A percentile compares a stretch with the other conserved stretches of the same genome.
These are phyloP conservation scores for Heliconius ismenius DNA, from an alignment of 2,888 invertebrate species.

Conservation along the genomic window DNA sequence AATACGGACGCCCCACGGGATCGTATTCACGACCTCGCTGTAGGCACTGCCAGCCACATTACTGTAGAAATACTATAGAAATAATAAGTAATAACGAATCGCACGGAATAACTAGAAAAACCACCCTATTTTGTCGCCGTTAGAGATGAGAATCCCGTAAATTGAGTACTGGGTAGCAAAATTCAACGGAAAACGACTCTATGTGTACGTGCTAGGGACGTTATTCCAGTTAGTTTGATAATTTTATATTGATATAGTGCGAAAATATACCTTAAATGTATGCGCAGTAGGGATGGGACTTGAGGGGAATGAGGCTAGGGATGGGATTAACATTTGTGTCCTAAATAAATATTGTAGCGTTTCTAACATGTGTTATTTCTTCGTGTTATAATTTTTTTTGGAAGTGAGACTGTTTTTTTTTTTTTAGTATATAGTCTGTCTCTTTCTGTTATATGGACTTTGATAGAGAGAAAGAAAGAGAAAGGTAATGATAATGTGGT, in stretches of 20 bases:
- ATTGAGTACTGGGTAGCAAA: background rate
- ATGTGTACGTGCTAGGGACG: background rate
- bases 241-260: background rate
- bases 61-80: background rate
- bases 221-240: background rate
- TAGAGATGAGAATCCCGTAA: background rate
- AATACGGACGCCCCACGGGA: constrained; percentile 9
- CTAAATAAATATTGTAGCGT: constrained; percentile 25
- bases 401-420: background rate
- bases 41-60: constrained; percentile 13
- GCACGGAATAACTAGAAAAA: background rate
- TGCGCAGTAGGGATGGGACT: background rate
- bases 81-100: background rate
- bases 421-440: background rate
- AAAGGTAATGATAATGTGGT: background rate
- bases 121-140: background rate
- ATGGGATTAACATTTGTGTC: constrained; percentile 13
- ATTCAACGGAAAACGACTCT: background rate
- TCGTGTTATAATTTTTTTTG: constrained; percentile 5
- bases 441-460: background rate
- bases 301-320: background rate
- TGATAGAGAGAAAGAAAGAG: background rate
- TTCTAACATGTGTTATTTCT: constrained; percentile 20
- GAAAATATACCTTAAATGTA: background rate
- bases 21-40: constrained; percentile 22